A percentile compares a stretch with the other conserved stretches of the same genome.
These are phyloP conservation scores for Terrapene triunguis DNA, from an alignment of 2,113 vertebrate genomes.

Conservation along the genomic window DNA sequence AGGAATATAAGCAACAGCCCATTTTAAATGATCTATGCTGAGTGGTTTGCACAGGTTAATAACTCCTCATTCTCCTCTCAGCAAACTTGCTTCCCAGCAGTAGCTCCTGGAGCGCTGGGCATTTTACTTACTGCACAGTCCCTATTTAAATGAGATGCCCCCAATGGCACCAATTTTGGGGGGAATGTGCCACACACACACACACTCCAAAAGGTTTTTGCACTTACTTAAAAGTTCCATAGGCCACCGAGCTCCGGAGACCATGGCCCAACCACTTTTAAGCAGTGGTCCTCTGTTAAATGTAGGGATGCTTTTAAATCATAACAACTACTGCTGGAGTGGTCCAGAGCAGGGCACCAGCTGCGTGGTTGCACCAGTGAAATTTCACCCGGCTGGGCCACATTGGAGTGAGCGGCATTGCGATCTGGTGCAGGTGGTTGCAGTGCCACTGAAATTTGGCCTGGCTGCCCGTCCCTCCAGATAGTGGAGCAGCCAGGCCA, in stretches of 20 bases:
- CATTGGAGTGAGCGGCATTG: neutral
- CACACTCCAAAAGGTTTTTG: neutral
- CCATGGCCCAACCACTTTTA: neutral
- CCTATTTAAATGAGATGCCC: neutral
- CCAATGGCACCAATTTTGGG: neutral
- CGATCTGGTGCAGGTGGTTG: neutral
- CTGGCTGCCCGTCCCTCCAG: neutral
- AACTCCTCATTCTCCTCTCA: neutral
- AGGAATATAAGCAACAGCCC: neutral
- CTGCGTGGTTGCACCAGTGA: neutral
- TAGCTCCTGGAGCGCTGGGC: neutral
- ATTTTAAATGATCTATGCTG: neutral
- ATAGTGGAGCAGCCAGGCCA: neutral
- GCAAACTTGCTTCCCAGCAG: neutral
- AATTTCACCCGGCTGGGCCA: neutral
- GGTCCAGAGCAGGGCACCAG: neutral
- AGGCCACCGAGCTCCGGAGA: accelerated
- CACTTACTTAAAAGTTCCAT: neutral
- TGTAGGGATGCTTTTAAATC: neutral
- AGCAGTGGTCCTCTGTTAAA: neutral
- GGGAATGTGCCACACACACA: neutral
- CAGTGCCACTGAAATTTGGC: neutral
- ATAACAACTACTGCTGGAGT: neutral
- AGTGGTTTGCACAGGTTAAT: neutral
- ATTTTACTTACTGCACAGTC: neutral